These are phyloP conservation scores for Trachelus troglodyta DNA, from an alignment of 2,888 invertebrate genomes.

Conservation along the genomic window DNA sequence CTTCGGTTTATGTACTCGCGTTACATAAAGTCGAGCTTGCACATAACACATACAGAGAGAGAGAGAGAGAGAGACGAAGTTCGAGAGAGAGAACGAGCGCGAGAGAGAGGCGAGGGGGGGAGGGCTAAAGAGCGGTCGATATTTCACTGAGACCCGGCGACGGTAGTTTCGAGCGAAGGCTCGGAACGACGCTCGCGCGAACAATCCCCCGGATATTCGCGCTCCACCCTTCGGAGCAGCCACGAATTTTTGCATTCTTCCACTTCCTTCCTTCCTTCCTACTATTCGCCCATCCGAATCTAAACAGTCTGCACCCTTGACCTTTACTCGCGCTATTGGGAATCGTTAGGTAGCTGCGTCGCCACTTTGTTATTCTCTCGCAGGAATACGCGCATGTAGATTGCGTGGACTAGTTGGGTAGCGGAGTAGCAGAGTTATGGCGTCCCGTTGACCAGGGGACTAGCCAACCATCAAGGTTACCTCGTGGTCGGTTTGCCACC, in stretches of 20 bases:
- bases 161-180: constrained; percentile 45
- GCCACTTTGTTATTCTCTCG: no score
- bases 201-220: constrained; percentile 1
- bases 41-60: constrained; percentile 24
- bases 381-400: background rate
- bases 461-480: background rate
- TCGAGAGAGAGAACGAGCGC: constrained; percentile 6
- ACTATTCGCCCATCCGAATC: background rate
- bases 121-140: constrained; percentile 54
- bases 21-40: constrained; percentile 29
- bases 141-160: constrained; percentile 49
- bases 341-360: no score
- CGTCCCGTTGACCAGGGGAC: background rate
- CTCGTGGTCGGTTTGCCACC: constrained; percentile 12
- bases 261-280: background rate
- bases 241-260: background rate
- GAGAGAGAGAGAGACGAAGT: constrained; percentile 9
- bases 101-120: constrained; percentile 16
- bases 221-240: background rate
- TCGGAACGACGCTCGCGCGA: constrained; percentile 39
- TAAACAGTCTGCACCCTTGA: background rate
- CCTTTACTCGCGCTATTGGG: background rate
- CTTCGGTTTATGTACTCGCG: constrained; percentile 11
- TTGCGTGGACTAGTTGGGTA: background rate
- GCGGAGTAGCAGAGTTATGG: background rate